Evolutionary conservation across 2,888 invertebrate species (phyloP), one percentile per base, ranked within the genome.

Genomic region (Abscondita cerata): DNA sequence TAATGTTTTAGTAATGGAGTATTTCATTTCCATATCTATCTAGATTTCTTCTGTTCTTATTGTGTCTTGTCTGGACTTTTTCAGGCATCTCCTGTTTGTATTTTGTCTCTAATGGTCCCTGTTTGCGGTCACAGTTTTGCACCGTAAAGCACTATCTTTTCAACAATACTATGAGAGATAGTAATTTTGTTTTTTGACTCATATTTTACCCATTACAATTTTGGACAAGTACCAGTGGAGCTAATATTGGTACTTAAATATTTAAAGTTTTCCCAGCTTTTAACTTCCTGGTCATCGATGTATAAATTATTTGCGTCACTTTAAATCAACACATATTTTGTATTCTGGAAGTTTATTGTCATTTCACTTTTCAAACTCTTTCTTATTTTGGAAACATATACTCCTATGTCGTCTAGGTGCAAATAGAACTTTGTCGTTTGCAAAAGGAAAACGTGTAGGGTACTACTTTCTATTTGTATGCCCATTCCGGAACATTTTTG

Each of bases 311-410:
- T 25, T 25, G 25, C 6, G 6, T 4, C 6, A 25, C 25, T 11
- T 12, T n/a, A 40, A 13, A 9, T 12, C 5, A 4, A 19, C 47
- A 19, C 20, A 16, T 47, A 16, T 47, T 47, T 20, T 20, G 20
- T 19, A 2, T 47, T 47, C 20, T 19, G n/a, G n/a, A 47, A 47
- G 47, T 47, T 47, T 19, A 47, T 47, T 47, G 18, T 47, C 47
- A 47, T 9, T 20, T n/a, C 20, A 47, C 20, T 47, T 47, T 47
- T 47, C 15, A 16, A 44, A 44, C 44, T 16, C 15, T 44, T 44
- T 15, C 15, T 44, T 9, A 13, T 3, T 25, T 25, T 25, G 4
- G 25, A 25, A 25, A 6, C 25, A 25, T 25, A 25, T 25, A 44
- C 15, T 47, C 25, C 47, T n/a, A 47, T 19, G 47, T 47, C 47